A percentile compares a stretch with the other conserved stretches of the same genome.
Conservation (phyloP, 2,888 invertebrate genomes). For the Andrena haemorrhoa region DNA sequence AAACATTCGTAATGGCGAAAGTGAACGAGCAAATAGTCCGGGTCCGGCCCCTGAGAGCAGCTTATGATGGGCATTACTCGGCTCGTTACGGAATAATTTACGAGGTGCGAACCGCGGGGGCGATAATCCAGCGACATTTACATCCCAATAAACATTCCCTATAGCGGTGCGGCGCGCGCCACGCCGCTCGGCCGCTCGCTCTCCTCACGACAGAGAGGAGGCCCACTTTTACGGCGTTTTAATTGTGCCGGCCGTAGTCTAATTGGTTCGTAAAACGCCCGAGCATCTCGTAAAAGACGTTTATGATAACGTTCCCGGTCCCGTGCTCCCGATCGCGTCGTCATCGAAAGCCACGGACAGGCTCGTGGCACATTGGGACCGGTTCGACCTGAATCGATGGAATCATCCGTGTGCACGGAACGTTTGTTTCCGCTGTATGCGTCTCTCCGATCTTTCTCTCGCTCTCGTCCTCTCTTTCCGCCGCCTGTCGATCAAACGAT, state of each 20-base stretch:
- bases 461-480: not conserved
- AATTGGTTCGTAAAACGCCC: conserved; percentile 82
- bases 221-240: conserved; percentile 83
- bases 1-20: conserved; percentile 76
- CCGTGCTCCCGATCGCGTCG: conserved; percentile 41
- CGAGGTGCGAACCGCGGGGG: conserved; percentile 85
- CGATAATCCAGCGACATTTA: conserved; percentile 85
- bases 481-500: conserved; percentile 52
- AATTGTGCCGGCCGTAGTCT: conserved; percentile 80
- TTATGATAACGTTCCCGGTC: conserved; percentile 76
- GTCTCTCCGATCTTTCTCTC: not conserved
- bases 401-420: conserved; percentile 23
- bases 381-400: conserved; percentile 47
- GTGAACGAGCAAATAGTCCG: conserved; percentile 75
- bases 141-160: conserved; percentile 84
- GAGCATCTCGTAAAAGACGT: conserved; percentile 79
- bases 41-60: conserved; percentile 78
- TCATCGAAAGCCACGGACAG: conserved; percentile 36
- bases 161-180: conserved; percentile 71
- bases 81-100: conserved; percentile 85
- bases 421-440: not conserved
- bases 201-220: conserved; percentile 30
- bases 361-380: conserved; percentile 32
- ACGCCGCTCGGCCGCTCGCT: conserved; percentile 54
- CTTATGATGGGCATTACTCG: conserved; percentile 84